These are phyloP conservation scores for Icerya purchasi DNA, from an alignment of 2,888 invertebrate species.

Conservation along the genomic window DNA sequence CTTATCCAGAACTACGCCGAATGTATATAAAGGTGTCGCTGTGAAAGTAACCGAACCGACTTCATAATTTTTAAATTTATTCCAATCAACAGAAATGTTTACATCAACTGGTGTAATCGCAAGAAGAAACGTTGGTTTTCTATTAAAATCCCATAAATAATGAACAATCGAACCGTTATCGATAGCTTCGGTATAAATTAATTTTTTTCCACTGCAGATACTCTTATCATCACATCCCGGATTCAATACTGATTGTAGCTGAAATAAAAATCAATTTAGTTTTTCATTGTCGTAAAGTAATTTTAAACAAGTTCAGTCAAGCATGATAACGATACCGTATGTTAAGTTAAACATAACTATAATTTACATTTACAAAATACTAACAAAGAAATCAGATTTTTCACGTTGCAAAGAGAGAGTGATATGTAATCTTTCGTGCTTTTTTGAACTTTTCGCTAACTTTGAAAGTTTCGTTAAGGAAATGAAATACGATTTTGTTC, in stretches of 20 bases:
- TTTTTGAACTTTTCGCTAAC: too few species aligned
- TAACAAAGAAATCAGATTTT: too few species aligned
- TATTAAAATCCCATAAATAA: conserved; percentile 43
- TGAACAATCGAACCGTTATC: conserved; percentile 37
- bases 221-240: not conserved
- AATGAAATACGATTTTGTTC: too few species aligned
- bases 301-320: too few species aligned
- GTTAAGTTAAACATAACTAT: too few species aligned
- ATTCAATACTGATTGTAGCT: not conserved
- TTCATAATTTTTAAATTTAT: conserved; percentile 22
- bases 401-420: too few species aligned
- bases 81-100: conserved; percentile 32
- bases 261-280: too few species aligned
- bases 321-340: too few species aligned
- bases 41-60: conserved; percentile 26
- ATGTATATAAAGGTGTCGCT: conserved; percentile 32
- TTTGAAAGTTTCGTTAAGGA: too few species aligned
- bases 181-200: conserved; percentile 34
- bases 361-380: too few species aligned
- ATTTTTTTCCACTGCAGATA: conserved; percentile 14
- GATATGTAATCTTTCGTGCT: too few species aligned
- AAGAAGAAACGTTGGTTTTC: conserved; percentile 35
- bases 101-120: conserved; percentile 30
- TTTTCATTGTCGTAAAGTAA: too few species aligned
- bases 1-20: conserved; percentile 37